Evolutionary conservation across 2,113 vertebrate genomes (phyloP).

Genomic region (Bubo bubo): DNA sequence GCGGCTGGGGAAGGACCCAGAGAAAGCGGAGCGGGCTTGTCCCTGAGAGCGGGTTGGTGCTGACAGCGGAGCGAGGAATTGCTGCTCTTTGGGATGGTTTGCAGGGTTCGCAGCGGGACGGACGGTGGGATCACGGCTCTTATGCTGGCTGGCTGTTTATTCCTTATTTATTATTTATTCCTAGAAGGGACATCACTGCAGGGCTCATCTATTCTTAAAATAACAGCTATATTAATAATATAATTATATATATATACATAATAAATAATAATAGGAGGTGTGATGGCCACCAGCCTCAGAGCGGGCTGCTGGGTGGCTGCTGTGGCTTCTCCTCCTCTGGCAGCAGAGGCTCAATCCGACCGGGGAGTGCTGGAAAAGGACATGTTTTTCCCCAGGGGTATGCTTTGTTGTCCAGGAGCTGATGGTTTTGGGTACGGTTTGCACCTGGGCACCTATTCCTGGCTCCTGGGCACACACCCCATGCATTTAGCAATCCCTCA

Average conservation of each 20-base stretch:
- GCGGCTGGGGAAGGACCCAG: not conserved
- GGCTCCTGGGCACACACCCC: not conserved
- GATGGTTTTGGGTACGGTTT: not conserved
- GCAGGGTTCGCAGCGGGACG: accelerated
- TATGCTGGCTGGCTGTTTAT: not conserved
- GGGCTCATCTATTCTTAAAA: not conserved
- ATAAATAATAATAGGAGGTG: not conserved
- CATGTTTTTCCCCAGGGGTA: not conserved
- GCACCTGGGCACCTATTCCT: not conserved
- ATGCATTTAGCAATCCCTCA: accelerated
- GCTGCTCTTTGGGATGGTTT: not conserved
- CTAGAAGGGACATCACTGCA: not conserved
- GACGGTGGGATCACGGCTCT: not conserved
- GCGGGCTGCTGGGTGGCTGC: not conserved
- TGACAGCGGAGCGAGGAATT: not conserved
- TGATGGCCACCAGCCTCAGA: not conserved
- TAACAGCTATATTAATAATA: not conserved
- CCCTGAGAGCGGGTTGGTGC: not conserved
- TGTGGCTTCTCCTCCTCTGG: not conserved
- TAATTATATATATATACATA: not conserved
- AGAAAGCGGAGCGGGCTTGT: not conserved
- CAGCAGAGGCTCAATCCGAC: not conserved
- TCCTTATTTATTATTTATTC: not conserved
- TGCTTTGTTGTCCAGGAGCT: not conserved
- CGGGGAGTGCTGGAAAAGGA: not conserved